Conservation (phyloP, 2,797 vertebrate species). For the Molossus alvarezi region DNA sequence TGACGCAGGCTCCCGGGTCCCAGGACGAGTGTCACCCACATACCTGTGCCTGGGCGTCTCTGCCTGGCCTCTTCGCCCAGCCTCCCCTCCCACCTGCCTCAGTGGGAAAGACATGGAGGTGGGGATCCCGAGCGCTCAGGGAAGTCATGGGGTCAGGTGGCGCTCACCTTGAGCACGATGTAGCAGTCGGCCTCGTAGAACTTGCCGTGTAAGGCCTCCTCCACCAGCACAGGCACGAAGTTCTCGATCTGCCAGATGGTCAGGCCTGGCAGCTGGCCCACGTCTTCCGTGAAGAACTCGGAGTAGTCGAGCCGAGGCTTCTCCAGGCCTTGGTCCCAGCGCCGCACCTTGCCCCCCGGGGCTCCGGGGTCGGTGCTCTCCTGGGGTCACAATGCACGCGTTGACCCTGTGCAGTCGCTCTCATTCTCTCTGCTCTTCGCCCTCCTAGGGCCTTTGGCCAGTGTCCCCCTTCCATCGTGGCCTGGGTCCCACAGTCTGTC, state of each 20-base stretch:
- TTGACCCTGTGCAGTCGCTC: neutral
- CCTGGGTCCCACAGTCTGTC: neutral
- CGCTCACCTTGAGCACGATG: constrained; percentile 96
- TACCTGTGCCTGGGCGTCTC: neutral
- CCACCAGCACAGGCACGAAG: constrained; percentile 95
- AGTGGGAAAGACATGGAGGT: accelerated
- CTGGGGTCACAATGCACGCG: constrained; percentile 84
- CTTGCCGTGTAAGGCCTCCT: constrained; percentile 96
- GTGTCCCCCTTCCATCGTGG: neutral
- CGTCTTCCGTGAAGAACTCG: constrained; percentile 96
- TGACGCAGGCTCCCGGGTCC: neutral
- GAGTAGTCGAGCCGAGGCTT: constrained; percentile 98
- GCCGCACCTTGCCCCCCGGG: constrained; percentile 92
- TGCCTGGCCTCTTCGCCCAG: neutral
- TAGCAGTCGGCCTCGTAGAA: constrained; percentile 99
- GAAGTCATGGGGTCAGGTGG: too few relatives aligned
- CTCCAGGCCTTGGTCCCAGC: constrained; percentile 98
- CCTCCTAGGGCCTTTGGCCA: neutral
- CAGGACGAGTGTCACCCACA: accelerated
- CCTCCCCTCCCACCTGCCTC: neutral
- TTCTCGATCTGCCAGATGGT: constrained; percentile 98
- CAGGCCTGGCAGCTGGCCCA: constrained; percentile 95
- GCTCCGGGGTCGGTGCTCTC: constrained; percentile 94
- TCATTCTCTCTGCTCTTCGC: neutral
- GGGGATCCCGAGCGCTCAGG: neutral